A percentile compares a stretch with the other conserved stretches of the same genome.
Evolutionary conservation across 2,888 invertebrate species (phyloP).

Genomic region (Podotricha telesiphe): DNA sequence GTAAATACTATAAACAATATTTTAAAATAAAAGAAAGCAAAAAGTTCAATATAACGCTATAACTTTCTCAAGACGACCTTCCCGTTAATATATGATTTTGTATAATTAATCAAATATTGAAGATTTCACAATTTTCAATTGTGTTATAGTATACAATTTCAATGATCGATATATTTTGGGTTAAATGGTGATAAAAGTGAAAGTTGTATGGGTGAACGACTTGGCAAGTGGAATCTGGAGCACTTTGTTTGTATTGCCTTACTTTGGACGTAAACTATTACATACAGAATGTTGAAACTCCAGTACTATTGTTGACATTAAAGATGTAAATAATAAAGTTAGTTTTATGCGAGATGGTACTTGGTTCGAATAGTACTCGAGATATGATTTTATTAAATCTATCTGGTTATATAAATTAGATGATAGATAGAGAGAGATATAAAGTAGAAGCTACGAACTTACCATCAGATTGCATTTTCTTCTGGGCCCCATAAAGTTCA

Average conservation of each 20-base stretch:
- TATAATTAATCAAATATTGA: constrained; percentile 5
- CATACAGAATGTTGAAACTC: constrained; percentile 38
- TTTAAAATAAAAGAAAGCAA: not conserved
- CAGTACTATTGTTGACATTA: constrained; percentile 18
- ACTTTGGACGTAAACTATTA: constrained; percentile 38
- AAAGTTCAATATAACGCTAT: not conserved
- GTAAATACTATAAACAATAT: not conserved
- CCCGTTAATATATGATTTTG: constrained; percentile 1
- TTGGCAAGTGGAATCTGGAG: constrained; percentile 53
- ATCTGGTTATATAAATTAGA: too few relatives aligned
- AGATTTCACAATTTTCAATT: constrained; percentile 16
- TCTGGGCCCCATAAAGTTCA: too few relatives aligned
- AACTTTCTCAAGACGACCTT: not conserved
- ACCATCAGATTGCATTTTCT: too few relatives aligned
- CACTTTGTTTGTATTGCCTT: constrained; percentile 47
- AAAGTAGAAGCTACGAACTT: too few relatives aligned
- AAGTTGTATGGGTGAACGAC: constrained; percentile 68
- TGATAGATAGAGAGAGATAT: too few relatives aligned
- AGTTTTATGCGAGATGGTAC: not conserved
- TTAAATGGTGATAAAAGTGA: constrained; percentile 65
- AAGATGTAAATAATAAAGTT: not conserved
- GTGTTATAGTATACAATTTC: constrained; percentile 25
- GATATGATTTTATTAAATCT: not conserved
- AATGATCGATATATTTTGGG: constrained; percentile 40
- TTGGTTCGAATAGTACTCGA: not conserved